These are phyloP conservation scores for Hippocampus guttulatus DNA, from an alignment of 2,113 vertebrate genomes.

Conservation along the genomic window DNA sequence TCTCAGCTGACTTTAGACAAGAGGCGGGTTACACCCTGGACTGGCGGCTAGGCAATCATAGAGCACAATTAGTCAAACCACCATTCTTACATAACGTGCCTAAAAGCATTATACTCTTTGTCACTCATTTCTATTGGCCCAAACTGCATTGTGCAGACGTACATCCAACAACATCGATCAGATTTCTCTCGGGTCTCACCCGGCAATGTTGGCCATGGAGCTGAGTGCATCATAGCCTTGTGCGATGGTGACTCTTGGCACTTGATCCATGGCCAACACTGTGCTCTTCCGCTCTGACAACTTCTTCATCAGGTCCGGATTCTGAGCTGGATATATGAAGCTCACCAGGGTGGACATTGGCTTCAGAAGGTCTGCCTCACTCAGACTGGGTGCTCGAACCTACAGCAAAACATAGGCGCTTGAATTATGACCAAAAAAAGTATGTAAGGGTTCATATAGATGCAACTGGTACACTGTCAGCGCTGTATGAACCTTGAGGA, in stretches of 20 bases:
- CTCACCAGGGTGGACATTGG: conserved; percentile 67
- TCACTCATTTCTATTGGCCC: not conserved
- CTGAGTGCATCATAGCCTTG: conserved; percentile 76
- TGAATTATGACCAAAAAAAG: not conserved
- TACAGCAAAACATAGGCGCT: conserved; percentile 14
- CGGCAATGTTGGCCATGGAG: conserved; percentile 76
- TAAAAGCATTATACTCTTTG: not conserved
- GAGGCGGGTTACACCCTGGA: not conserved
- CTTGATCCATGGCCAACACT: conserved; percentile 76
- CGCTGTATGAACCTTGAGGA: conserved; percentile 62
- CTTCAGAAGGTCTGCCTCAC: conserved; percentile 66
- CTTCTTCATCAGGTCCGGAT: conserved; percentile 69
- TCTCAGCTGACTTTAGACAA: not conserved
- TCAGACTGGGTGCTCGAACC: conserved; percentile 67
- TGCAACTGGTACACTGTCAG: not conserved
- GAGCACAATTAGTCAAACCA: not conserved
- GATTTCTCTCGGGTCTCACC: conserved; percentile 45
- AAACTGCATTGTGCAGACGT: not conserved
- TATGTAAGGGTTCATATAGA: not conserved
- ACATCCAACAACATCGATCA: not conserved
- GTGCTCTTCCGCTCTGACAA: conserved; percentile 65
- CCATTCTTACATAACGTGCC: too few species aligned
- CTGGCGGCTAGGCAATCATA: not conserved
- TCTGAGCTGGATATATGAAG: conserved; percentile 76
- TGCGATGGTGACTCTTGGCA: conserved; percentile 77